Conservation (phyloP, 2,113 vertebrate species). For the Hippocampus comes region DNA sequence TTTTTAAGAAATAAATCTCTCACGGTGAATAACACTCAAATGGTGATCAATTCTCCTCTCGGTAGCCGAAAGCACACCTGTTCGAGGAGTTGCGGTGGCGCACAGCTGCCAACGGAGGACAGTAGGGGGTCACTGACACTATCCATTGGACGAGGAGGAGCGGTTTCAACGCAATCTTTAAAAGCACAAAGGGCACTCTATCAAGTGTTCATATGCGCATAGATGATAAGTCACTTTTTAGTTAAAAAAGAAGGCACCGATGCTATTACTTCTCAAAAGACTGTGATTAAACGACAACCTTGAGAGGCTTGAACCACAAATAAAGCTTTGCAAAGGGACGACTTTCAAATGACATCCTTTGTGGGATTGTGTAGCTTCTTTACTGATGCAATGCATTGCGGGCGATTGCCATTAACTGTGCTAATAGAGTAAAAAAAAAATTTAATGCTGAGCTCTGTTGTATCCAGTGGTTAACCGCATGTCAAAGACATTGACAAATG, state of each 20-base stretch:
- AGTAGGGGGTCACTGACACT: slow-evolving; percentile 41
- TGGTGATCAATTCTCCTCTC: slow-evolving; percentile 42
- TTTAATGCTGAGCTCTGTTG: not conserved
- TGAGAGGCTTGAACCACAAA: not conserved
- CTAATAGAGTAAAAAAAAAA: not conserved
- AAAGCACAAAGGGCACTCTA: not conserved
- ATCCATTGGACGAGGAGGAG: not conserved
- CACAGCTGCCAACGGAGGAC: slow-evolving; percentile 43
- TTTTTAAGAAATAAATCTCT: not conserved
- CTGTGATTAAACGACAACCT: not conserved
- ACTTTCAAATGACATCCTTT: not conserved
- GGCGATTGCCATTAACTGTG: not conserved
- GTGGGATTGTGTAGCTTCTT: not conserved
- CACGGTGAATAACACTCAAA: slow-evolving; percentile 27
- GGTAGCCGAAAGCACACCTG: slow-evolving; percentile 7
- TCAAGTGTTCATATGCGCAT: not conserved
- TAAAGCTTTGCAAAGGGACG: not conserved
- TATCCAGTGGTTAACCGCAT: not conserved
- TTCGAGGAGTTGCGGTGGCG: slow-evolving; percentile 3
- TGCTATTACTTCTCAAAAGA: not conserved
- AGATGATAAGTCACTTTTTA: not conserved
- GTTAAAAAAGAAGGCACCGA: not conserved
- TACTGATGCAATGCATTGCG: not conserved
- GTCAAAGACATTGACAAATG: too few relatives aligned
- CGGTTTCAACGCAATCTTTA: slow-evolving; percentile 3